Evolutionary conservation across 1,140 invertebrate species (phyloP), one percentile per base, ranked within the genome.

Genomic region (Zophobas morio): DNA sequence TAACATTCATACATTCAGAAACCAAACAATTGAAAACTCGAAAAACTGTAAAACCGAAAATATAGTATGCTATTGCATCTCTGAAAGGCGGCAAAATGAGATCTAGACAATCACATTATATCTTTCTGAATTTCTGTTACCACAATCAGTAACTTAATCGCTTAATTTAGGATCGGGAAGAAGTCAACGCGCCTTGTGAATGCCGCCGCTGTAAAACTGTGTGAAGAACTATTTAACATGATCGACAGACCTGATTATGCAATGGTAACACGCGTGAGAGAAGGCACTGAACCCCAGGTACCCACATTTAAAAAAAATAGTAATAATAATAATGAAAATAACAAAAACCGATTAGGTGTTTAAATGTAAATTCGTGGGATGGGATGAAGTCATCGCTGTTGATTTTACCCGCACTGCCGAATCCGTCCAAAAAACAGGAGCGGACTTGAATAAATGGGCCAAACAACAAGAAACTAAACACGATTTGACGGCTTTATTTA

Each of bases 371-470:
- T 99, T 99, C 87, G 88, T 91, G 57, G 97, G 96, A 5, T 99
- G 98, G 98, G 98, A 99, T 86, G 98, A 99, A 89, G 97, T 99
- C 0, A 97, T 99, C 79, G 97, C 98, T 0, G 98, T 99, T 2
- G 99, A 99, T 89, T 99, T 99, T 85, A 99, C 99, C 6, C 91
- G 98, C 80, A 99, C 98, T 1, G 97, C 98, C 0, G 97, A 98
- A 86, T 99, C 98, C 0, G 98, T 99, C 0, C 94, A 94, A 37
- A 93, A 96, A 84, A 98, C 98, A 72, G 98, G 98, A 6, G 98
- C 96, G 3, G 97, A 99, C 88, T 90, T 99, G 36, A 96, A 94
- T 1, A 95, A 95, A 87, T 98, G 96, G 96, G 96, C 96, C 0
- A 92, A 92, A 79, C 91, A 95, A 81, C 96, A 98, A 88, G 95